These are phyloP conservation scores for Erpornis zantholeuca DNA, from an alignment of 2,113 vertebrate species.

Conservation along the genomic window DNA sequence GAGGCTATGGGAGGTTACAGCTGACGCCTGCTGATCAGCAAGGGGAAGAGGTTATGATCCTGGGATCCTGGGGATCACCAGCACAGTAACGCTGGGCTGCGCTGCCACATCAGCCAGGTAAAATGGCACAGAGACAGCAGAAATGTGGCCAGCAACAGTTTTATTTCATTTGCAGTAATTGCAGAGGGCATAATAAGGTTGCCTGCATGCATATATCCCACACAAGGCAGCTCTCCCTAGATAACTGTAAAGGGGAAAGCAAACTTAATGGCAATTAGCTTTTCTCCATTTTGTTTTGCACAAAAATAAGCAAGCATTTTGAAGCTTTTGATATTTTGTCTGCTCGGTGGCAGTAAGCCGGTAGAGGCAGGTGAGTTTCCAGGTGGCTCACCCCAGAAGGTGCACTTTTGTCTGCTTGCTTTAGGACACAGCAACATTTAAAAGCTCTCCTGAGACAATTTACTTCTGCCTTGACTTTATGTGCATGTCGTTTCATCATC, in stretches of 20 bases:
- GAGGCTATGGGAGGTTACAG: background rate
- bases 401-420: background rate
- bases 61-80: rapidly evolving
- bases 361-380: background rate
- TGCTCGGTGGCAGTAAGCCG: rapidly evolving
- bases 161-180: background rate
- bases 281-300: background rate
- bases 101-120: background rate
- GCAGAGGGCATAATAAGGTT: background rate
- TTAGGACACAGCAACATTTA: conserved; percentile 6
- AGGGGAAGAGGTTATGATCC: background rate
- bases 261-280: background rate
- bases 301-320: background rate
- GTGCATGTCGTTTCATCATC: conserved; percentile 60
- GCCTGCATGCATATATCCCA: background rate
- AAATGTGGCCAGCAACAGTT: background rate
- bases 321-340: background rate
- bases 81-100: rapidly evolving
- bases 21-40: background rate
- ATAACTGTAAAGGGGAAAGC: background rate
- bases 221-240: background rate
- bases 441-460: conserved; percentile 39
- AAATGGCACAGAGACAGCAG: background rate
- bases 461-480: conserved; percentile 56
- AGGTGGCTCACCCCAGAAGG: background rate